Evolutionary conservation across 2,888 invertebrate genomes (phyloP), one percentile per base, ranked within the genome.

Genomic region (Petrolisthes manimaculis): DNA sequence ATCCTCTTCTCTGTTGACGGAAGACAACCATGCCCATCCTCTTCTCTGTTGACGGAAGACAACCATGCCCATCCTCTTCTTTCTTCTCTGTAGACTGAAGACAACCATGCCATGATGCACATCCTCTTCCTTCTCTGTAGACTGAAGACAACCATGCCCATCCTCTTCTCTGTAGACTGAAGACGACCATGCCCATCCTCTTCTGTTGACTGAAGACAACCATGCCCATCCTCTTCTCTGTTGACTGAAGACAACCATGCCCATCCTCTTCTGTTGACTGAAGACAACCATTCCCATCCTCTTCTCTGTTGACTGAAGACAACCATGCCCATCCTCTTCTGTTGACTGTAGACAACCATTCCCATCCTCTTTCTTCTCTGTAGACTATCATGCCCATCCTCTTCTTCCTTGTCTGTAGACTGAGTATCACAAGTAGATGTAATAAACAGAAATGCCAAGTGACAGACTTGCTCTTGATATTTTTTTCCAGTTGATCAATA

Each of bases 11-110:
- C 18, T 61, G 61, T 12, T 61, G 61, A 9, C 61, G 14, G 71
- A n/a, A n/a, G 71, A n/a, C 71, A n/a, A 71, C 71, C 71, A 71
- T 71, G 71, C 71, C 71, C 71, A 71, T 71, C 71, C 71, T n/a
- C 71, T 71, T 71, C 61, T 61, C 18, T 61, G 61, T 6, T 61
- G 61, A 61, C 61, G 6, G 61, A 61, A 61, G 61, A 61, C 61
- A 18, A 61, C 61, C 71, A 71, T 71, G 71, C 71, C 71, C 71
- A 71, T 71, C 71, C 71, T 71, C 71, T 71, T n/a, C 71, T 61
- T 4, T 61, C 67, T 61, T 61, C 67, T 4, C 67, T 61, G 4
- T 61, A 61, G 67, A 61, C 67, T 61, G 67, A 14, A 61, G 67
- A 61, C 67, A 4, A 61, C 67, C 67, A 61, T 61, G 61, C 61